Base-by-base conservation (phyloP, 2,797 vertebrate species). In the Moxostoma hubbsi region DNA sequence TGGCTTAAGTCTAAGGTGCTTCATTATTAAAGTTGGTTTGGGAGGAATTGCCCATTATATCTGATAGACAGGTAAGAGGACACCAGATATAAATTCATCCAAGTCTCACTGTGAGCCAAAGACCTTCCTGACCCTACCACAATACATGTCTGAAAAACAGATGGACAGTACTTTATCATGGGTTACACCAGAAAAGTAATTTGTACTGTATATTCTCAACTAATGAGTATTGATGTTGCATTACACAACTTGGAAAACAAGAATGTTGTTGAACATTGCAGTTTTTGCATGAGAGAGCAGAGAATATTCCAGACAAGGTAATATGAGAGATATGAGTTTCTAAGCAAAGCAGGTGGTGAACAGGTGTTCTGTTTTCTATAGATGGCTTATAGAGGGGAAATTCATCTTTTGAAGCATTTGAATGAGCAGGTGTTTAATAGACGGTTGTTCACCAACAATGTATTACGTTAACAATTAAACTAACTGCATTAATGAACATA, bases 11-110 rank as follows among this genome's bases (percentile, higher is more conserved):
- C 36, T 67, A 88, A 88, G 92, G n/a, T 89, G 89, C 93, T 98
- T 92, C 97, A 97, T 97, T 94, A 98, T 98, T 95, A 89, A 97
- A 94, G 89, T 88, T 75, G 91, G 89, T 94, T 94, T 94, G 89
- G 93, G 92, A 93, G 93, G 95, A 94, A 94, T 36, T 36, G 36
- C 94, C 93, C 92, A 36, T 36, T 36, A 36, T 36, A 36, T 4
- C 84, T 89, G 85, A 85, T 89, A 92, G 94, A 92, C 93, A 92
- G 90, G 97, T 96, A 98, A 99, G 92, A 74, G 90, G 91, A 95
- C 96, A 94, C 87, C 81, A 81, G 82, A 77, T 85, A 64, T 92
- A 92, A 89, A 90, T 88, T 87, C 86, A 86, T 87, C 87, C 87
- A 81, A 7, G 76, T 88, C 87, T 88, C 78, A 0, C 49, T 45